These are phyloP conservation scores for Molossus alvarezi DNA, from an alignment of 2,797 vertebrate species.

Conservation along the genomic window DNA sequence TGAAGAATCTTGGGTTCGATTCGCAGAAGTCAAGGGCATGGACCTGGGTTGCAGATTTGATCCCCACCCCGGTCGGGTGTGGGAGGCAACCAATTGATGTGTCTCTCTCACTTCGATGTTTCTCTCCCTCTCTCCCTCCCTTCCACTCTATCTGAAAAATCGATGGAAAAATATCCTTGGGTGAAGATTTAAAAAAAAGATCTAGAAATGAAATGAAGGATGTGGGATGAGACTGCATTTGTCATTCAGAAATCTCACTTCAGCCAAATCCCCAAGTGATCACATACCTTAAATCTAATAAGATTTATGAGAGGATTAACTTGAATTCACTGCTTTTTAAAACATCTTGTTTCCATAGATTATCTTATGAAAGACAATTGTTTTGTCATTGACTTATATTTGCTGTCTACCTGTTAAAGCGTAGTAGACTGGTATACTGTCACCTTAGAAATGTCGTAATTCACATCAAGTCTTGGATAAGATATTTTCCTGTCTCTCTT, in stretches of 20 bases:
- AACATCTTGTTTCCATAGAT: slow-evolving; percentile 8
- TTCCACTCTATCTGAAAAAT: too few species aligned
- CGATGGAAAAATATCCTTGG: too few species aligned
- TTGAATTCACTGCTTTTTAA: slow-evolving; percentile 3
- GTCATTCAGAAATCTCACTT: slow-evolving; percentile 36
- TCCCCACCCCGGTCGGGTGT: too few species aligned
- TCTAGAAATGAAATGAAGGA: slow-evolving; percentile 9
- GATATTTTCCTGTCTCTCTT: slow-evolving; percentile 6
- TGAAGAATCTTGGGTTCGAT: too few species aligned
- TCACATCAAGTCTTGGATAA: background rate
- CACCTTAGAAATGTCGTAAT: slow-evolving; percentile 33
- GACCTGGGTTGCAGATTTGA: too few species aligned
- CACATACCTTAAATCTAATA: background rate
- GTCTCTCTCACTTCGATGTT: too few species aligned
- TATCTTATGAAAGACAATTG: background rate
- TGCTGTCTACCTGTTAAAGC: slow-evolving; percentile 3
- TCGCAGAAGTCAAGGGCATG: too few species aligned
- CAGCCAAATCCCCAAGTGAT: background rate
- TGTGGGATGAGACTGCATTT: background rate
- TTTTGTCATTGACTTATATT: slow-evolving; percentile 9
- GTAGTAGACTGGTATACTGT: background rate
- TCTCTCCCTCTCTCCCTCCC: too few species aligned
- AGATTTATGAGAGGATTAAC: slow-evolving; percentile 29
- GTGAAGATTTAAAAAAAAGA: too few species aligned
- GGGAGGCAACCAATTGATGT: too few species aligned